These are phyloP conservation scores for Penaeus chinensis DNA, from an alignment of 1,140 invertebrate species.

Conservation along the genomic window DNA sequence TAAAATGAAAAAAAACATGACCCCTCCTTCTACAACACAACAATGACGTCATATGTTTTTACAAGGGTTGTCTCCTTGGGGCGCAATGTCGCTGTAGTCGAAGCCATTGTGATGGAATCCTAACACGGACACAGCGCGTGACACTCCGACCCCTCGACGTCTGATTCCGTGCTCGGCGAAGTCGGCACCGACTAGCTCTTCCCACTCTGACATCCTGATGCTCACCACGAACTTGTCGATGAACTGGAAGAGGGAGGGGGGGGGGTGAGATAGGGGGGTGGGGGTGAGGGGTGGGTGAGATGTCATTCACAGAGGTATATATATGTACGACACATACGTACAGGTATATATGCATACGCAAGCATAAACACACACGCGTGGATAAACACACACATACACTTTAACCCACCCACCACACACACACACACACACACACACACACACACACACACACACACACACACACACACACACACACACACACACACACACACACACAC, in stretches of 20 bases:
- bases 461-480: background rate
- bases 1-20: background rate
- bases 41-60: background rate
- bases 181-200: slow-evolving; percentile 89
- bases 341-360: no score
- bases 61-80: slow-evolving; percentile 62
- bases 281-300: background rate
- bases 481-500: background rate
- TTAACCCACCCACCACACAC: no score
- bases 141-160: slow-evolving; percentile 74
- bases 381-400: no score
- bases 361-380: no score
- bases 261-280: background rate
- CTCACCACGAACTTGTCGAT: slow-evolving; percentile 80
- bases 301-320: background rate
- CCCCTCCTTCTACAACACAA: background rate
- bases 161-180: slow-evolving; percentile 86
- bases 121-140: slow-evolving; percentile 74
- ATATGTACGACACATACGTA: no score
- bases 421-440: no score
- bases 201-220: slow-evolving; percentile 84
- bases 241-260: slow-evolving; percentile 62
- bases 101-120: slow-evolving; percentile 47
- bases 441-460: no score
- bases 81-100: slow-evolving; percentile 49